A percentile compares a stretch with the other conserved stretches of the same genome.
Conservation (phyloP, 2,797 vertebrate genomes). For the Geotria australis region DNA sequence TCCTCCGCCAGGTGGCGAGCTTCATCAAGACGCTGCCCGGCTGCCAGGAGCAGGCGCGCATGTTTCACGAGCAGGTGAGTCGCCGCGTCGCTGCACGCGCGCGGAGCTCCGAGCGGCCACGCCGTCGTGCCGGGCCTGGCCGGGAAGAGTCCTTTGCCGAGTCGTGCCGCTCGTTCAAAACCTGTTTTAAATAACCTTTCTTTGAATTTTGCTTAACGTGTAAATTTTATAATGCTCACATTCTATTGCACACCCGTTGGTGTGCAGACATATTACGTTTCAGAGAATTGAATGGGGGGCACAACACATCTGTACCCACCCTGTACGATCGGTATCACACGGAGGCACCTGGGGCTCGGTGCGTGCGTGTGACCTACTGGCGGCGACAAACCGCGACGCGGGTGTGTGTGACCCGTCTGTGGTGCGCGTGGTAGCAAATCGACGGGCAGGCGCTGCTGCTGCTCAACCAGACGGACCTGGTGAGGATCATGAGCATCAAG, state of each 20-base stretch:
- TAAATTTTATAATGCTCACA: too few relatives aligned
- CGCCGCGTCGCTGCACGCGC: too few relatives aligned
- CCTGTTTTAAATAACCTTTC: too few relatives aligned
- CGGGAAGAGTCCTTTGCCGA: too few relatives aligned
- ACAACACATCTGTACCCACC: too few relatives aligned
- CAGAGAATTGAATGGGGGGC: too few relatives aligned
- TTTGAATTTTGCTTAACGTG: too few relatives aligned
- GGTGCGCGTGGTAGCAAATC: constrained; percentile 24
- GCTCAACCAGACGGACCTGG: constrained; percentile 48
- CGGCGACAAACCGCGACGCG: not conserved
- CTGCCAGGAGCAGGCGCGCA: constrained; percentile 39
- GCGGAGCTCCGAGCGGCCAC: not conserved
- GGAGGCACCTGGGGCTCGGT: not conserved
- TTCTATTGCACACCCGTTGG: too few relatives aligned
- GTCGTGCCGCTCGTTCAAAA: too few relatives aligned
- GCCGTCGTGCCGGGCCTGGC: not conserved
- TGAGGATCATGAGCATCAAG: constrained; percentile 60
- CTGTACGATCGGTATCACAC: too few relatives aligned
- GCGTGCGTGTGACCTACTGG: not conserved
- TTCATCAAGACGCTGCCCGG: constrained; percentile 56
- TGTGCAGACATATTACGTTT: too few relatives aligned
- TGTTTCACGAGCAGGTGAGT: constrained; percentile 55
- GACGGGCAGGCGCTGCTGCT: constrained; percentile 61
- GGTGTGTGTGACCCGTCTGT: too few relatives aligned
- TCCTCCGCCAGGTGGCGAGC: constrained; percentile 27